phyloP scores from a whole-genome alignment of 2,797 vertebrate species.

The Pseudomugil gertrudae region DNA sequence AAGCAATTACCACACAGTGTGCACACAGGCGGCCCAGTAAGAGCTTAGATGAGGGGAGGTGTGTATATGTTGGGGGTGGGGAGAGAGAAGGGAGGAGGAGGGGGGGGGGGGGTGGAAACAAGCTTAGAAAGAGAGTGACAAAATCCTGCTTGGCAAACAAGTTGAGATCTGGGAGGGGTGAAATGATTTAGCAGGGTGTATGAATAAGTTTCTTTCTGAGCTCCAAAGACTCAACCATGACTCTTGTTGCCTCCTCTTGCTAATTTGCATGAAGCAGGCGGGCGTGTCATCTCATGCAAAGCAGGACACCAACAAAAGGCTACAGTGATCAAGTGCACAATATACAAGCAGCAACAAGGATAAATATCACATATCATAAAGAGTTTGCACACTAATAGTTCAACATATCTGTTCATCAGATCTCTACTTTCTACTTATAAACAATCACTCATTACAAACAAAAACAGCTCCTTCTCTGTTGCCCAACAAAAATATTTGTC shows the following conservation, averaged over 20 bases:
- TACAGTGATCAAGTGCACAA: constrained; percentile 18
- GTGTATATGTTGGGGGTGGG: constrained; percentile 2
- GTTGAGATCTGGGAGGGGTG: constrained; percentile 44
- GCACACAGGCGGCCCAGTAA: constrained; percentile 38
- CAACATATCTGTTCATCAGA: background rate
- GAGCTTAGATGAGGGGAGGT: constrained; percentile 24
- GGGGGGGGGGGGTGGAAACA: constrained; percentile 27
- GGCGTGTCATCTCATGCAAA: constrained; percentile 52
- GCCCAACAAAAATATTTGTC: constrained; percentile 70
- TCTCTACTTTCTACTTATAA: constrained; percentile 15
- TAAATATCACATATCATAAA: constrained; percentile 5
- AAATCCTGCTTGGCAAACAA: constrained; percentile 65
- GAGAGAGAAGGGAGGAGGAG: constrained; percentile 30
- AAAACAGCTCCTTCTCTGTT: constrained; percentile 31
- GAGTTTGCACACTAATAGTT: background rate
- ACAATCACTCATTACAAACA: constrained; percentile 23
- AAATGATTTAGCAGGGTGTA: constrained; percentile 51
- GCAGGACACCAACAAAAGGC: constrained; percentile 41
- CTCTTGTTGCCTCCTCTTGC: constrained; percentile 38
- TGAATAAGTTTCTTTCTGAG: constrained; percentile 57
- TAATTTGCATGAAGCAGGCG: constrained; percentile 42
- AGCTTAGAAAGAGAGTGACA: constrained; percentile 56
- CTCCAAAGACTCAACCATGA: constrained; percentile 41
- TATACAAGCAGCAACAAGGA: constrained; percentile 28
- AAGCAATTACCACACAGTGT: constrained; percentile 37